Evolutionary conservation across 2,888 invertebrate genomes (phyloP).

Genomic region (Leptothorax acervorum): DNA sequence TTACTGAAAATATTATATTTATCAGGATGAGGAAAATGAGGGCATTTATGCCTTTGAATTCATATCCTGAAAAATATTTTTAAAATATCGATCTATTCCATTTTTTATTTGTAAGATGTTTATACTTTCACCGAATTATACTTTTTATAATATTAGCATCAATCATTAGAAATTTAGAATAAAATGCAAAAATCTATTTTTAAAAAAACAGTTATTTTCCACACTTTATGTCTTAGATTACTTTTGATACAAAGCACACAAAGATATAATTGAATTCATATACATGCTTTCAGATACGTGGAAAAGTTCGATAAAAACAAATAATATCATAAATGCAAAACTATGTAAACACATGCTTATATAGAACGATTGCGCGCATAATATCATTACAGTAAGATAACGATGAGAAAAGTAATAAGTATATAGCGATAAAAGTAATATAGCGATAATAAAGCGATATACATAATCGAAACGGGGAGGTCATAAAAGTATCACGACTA

Average conservation of each 20-base stretch:
- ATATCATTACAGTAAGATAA: slow-evolving; percentile 10
- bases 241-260: not conserved
- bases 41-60: not conserved
- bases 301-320: not conserved
- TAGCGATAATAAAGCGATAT: slow-evolving; percentile 11
- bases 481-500: not conserved
- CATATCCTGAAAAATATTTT: not conserved
- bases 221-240: not conserved
- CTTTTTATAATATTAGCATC: not conserved
- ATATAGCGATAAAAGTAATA: not conserved
- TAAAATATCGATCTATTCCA: not conserved
- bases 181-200: not conserved
- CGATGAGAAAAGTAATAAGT: not conserved
- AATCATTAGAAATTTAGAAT: not conserved
- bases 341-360: not conserved
- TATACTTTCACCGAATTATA: not conserved
- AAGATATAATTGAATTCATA: not conserved
- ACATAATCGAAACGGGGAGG: not conserved
- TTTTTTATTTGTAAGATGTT: not conserved
- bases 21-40: not conserved
- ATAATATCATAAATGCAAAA: not conserved
- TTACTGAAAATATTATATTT: not conserved
- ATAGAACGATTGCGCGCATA: not conserved
- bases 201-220: not conserved
- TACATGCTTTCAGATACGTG: not conserved